Conservation (phyloP, 2,888 invertebrate species). For the Griposia aprilina region DNA sequence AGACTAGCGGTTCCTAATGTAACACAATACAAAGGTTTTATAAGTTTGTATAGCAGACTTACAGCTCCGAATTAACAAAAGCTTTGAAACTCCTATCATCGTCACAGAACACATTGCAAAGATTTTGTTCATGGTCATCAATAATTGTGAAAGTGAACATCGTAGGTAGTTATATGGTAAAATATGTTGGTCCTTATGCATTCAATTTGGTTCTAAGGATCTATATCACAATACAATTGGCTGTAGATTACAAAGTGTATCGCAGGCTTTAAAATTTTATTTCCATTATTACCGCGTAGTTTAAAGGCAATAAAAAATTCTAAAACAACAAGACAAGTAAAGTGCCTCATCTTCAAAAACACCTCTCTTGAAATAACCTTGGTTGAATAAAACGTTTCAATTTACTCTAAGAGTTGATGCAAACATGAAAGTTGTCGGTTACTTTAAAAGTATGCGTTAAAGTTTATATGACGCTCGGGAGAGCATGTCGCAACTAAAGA, state of each 20-base stretch:
- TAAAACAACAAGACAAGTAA: constrained; percentile 52
- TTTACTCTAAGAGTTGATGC: constrained; percentile 72
- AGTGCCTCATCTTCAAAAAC: constrained; percentile 60
- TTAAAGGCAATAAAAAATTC: constrained; percentile 42
- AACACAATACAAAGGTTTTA: neutral
- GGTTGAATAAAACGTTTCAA: constrained; percentile 70
- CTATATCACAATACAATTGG: constrained; percentile 1
- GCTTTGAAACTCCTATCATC: neutral
- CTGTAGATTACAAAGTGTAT: constrained; percentile 32
- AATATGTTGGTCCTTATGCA: neutral
- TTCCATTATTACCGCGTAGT: constrained; percentile 54
- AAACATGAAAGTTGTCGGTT: constrained; percentile 76
- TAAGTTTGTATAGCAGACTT: neutral
- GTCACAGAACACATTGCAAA: neutral
- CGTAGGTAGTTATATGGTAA: neutral
- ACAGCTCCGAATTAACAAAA: neutral
- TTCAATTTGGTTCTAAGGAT: neutral
- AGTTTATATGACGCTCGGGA: constrained; percentile 74
- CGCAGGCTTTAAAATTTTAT: constrained; percentile 32
- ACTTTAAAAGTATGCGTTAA: constrained; percentile 77
- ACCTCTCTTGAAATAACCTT: constrained; percentile 64
- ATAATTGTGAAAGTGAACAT: neutral
- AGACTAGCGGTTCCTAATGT: neutral
- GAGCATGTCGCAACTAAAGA: constrained; percentile 74
- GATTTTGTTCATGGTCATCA: neutral